These are phyloP conservation scores for Dendronephthya gigantea DNA, from an alignment of 64 coral and sea anemone species.

Conservation along the genomic window DNA sequence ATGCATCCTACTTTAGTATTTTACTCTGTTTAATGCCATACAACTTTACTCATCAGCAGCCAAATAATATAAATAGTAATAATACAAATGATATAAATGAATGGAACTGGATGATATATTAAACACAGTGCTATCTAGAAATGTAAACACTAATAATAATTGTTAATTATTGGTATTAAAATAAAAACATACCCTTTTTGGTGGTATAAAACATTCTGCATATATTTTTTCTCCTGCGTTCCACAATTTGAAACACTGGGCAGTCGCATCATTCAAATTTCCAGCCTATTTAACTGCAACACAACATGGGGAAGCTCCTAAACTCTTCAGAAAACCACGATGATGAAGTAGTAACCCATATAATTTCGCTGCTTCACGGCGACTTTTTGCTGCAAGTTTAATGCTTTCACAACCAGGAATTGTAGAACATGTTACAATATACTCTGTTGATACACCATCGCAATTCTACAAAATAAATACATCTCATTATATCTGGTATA, in stretches of 20 bases:
- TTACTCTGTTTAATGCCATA: too few species aligned
- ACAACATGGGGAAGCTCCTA: neutral
- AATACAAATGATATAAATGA: neutral
- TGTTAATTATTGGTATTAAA: neutral
- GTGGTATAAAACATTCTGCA: neutral
- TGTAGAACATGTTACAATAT: neutral
- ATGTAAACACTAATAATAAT: neutral
- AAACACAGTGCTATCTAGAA: neutral
- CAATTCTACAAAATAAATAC: too few species aligned
- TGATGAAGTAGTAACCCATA: neutral
- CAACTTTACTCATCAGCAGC: too few species aligned
- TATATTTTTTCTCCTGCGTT: neutral
- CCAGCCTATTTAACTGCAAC: neutral
- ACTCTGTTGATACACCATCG: neutral
- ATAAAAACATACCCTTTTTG: neutral
- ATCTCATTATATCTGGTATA: too few species aligned
- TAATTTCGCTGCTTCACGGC: neutral
- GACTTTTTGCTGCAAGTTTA: neutral
- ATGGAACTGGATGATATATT: neutral
- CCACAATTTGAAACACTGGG: slow-evolving; percentile 4
- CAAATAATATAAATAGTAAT: too few species aligned
- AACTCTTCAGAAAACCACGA: neutral
- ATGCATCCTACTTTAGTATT: too few species aligned
- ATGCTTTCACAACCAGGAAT: neutral
- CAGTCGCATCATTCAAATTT: neutral